Percentiles rank a stretch among this genome's conserved stretches.
Conservation (phyloP, 2,888 invertebrate species). For the Chromoteleia sp. region DNA sequence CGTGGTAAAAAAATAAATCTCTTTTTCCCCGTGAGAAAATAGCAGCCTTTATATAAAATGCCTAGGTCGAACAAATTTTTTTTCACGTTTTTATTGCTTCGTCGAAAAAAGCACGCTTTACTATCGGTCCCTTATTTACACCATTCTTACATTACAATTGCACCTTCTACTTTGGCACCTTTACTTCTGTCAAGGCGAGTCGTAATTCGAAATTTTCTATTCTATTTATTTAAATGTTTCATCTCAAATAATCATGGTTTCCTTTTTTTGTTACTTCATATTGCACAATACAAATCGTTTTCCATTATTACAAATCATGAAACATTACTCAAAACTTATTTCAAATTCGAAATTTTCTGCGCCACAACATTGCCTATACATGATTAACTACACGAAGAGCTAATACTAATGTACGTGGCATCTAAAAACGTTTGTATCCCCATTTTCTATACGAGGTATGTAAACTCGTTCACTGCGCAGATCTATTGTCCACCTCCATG, state of each 20-base stretch:
- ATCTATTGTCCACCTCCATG: not conserved
- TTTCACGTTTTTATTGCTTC: not conserved
- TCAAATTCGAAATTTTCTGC: too few relatives aligned
- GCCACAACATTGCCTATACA: too few relatives aligned
- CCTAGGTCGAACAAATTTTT: not conserved
- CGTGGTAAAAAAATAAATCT: constrained; percentile 48
- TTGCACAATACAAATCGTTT: too few relatives aligned
- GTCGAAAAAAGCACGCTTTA: constrained; percentile 9
- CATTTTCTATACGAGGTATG: not conserved
- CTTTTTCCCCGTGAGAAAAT: constrained; percentile 34
- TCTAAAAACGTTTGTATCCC: not conserved
- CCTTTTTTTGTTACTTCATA: too few relatives aligned
- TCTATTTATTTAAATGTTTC: too few relatives aligned
- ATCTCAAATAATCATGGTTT: too few relatives aligned
- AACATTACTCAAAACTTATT: too few relatives aligned
- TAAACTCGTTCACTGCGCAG: not conserved
- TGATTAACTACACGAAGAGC: too few relatives aligned
- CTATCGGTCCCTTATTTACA: constrained; percentile 33
- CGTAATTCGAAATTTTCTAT: not conserved
- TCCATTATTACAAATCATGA: too few relatives aligned
- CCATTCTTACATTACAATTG: constrained; percentile 56
- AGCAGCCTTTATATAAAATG: constrained; percentile 1
- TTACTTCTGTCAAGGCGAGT: constrained; percentile 46
- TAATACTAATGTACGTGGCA: too few relatives aligned
- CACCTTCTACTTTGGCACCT: constrained; percentile 81